phyloP scores from a whole-genome alignment of 2,113 vertebrate species.

The Paramisgurnus dabryanus region DNA sequence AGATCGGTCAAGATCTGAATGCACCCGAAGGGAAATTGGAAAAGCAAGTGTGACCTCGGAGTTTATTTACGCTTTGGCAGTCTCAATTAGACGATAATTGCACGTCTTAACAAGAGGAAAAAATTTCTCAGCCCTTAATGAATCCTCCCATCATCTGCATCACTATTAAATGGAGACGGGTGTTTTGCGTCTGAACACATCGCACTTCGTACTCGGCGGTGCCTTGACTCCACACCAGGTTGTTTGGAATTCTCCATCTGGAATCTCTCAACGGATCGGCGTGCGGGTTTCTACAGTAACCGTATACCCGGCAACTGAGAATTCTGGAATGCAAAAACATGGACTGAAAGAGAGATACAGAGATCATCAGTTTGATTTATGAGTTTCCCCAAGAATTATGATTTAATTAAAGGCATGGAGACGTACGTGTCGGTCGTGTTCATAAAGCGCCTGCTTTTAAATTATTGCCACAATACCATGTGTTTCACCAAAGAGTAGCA shows the following conservation, averaged over 20 bases:
- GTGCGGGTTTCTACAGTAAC: conserved; percentile 48
- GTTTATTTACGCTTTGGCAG: conserved; percentile 61
- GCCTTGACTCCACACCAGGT: conserved; percentile 13
- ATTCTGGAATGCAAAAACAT: conserved; percentile 53
- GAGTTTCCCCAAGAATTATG: conserved; percentile 38
- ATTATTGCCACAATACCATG: neutral
- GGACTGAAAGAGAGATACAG: neutral
- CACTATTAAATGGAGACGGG: conserved; percentile 33
- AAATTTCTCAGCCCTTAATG: conserved; percentile 68
- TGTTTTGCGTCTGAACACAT: conserved; percentile 15
- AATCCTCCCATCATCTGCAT: conserved; percentile 59
- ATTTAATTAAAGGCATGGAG: conserved; percentile 40
- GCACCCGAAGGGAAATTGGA: conserved; percentile 25
- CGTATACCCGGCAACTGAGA: conserved; percentile 32
- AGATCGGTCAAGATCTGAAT: conserved; percentile 48
- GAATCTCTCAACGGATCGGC: conserved; percentile 43
- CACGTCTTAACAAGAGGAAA: conserved; percentile 63
- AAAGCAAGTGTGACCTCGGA: conserved; percentile 37
- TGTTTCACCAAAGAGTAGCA: neutral
- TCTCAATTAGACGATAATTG: conserved; percentile 72
- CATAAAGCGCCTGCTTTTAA: neutral
- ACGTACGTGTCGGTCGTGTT: neutral
- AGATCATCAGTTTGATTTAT: conserved; percentile 44
- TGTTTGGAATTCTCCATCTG: conserved; percentile 47
- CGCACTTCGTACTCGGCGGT: neutral